A percentile compares a stretch with the other conserved stretches of the same genome.
Conservation (phyloP, 37 sponge, comb jelly and placozoan genomes). For the Dysidea cf. avara region DNA sequence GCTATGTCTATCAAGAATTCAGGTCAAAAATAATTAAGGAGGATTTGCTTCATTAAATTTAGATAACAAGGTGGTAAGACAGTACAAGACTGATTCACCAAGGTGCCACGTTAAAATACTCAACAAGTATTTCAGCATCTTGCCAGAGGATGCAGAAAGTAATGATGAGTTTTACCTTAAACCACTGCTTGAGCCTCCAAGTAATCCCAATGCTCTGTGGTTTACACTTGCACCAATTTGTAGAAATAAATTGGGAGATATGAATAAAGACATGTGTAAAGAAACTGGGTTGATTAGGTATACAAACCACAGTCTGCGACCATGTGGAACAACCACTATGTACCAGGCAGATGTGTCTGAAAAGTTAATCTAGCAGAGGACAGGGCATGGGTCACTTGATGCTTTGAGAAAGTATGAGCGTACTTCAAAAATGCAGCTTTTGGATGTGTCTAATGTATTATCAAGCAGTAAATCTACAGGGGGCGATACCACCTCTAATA, state of each 20-base stretch:
- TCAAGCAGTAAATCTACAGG: background rate
- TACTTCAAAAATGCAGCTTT: conserved; percentile 13
- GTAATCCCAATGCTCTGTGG: background rate
- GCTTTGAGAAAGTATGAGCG: conserved; percentile 28
- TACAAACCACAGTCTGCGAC: conserved; percentile 49
- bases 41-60: too few species aligned
- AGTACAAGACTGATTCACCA: too few species aligned
- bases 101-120: too few species aligned
- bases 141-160: conserved; percentile 5
- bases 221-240: conserved; percentile 25
- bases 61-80: too few species aligned
- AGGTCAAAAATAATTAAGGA: too few species aligned
- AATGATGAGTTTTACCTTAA: conserved; percentile 19
- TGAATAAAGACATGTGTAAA: conserved; percentile 38
- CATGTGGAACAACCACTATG: conserved; percentile 21
- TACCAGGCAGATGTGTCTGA: conserved; percentile 37
- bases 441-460: conserved; percentile 15
- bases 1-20: too few species aligned
- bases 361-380: conserved; percentile 23
- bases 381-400: conserved; percentile 39
- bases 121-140: conserved; percentile 22
- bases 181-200: background rate
- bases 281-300: conserved; percentile 1
- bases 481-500: too few species aligned
- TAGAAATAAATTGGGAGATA: conserved; percentile 10